Percentiles rank a stretch among this genome's conserved stretches.
Evolutionary conservation across 1,140 invertebrate species (phyloP).

Genomic region (Scaptomyza hsui): DNA sequence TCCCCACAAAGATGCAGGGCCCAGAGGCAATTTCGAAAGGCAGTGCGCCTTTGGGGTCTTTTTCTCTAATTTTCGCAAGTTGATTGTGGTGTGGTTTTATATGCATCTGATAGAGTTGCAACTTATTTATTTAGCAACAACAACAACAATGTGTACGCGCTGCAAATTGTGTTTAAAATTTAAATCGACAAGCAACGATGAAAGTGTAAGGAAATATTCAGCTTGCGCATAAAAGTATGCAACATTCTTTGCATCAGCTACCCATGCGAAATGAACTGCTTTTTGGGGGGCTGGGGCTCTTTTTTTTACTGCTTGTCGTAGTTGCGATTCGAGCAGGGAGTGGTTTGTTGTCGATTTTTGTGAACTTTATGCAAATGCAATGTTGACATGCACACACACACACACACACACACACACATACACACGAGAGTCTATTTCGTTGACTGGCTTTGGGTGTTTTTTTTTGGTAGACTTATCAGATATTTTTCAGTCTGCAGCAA

Average conservation of each 20-base stretch:
- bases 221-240: conserved; percentile 50
- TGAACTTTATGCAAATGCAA: conserved; percentile 76
- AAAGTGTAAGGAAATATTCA: conserved; percentile 21
- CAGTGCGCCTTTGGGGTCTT: conserved; percentile 25
- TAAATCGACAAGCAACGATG: conserved; percentile 29
- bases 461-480: conserved; percentile 27
- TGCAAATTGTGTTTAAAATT: conserved; percentile 78
- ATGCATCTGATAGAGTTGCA: conserved; percentile 58
- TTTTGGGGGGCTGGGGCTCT: conserved; percentile 15
- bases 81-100: conserved; percentile 39
- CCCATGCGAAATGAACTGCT: conserved; percentile 30
- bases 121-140: conserved; percentile 79
- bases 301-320: conserved; percentile 32
- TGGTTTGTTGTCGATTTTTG: conserved; percentile 36
- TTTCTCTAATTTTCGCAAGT: conserved; percentile 12
- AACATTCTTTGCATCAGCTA: conserved; percentile 36
- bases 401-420: conserved; percentile 24
- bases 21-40: conserved; percentile 13
- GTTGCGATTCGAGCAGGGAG: conserved; percentile 42
- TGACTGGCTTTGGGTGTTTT: conserved; percentile 33
- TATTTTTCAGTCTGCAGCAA: conserved; percentile 32
- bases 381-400: conserved; percentile 54
- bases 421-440: conserved; percentile 33
- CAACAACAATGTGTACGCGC: conserved; percentile 58
- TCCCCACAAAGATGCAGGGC: not conserved